phyloP scores from a whole-genome alignment of 1,140 invertebrate species.

The Oryctes rhinoceros region DNA sequence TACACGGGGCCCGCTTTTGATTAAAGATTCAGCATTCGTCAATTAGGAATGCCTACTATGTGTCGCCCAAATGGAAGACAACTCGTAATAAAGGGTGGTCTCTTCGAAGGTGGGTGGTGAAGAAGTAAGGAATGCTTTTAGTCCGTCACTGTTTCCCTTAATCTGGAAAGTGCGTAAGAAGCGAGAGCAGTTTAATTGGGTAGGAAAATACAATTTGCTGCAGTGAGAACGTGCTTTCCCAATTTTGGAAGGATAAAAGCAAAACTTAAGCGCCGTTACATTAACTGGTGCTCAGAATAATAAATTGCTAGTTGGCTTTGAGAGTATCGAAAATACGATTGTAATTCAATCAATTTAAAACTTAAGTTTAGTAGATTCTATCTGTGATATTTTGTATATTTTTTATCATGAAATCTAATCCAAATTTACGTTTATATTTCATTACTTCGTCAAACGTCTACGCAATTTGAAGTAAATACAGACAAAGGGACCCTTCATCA shows the following conservation, averaged over 20 bases:
- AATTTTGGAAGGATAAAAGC: neutral
- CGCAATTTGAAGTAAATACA: no score
- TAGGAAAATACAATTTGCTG: neutral
- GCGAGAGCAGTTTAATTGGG: neutral
- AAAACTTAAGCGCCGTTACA: neutral
- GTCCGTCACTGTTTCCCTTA: neutral
- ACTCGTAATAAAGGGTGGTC: neutral
- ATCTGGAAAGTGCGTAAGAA: neutral
- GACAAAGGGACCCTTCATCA: no score
- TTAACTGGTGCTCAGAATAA: no score
- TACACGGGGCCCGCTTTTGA: neutral
- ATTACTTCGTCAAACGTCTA: no score
- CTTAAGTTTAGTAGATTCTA: no score
- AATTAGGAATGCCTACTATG: conserved; percentile 29
- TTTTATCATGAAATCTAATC: no score
- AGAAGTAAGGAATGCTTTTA: neutral
- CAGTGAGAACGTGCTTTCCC: neutral
- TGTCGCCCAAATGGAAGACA: neutral
- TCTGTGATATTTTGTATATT: no score
- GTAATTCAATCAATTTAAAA: no score
- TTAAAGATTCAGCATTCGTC: conserved; percentile 32
- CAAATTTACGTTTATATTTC: no score
- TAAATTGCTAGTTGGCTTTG: no score
- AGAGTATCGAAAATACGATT: no score
- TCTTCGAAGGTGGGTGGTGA: neutral